Conservation (phyloP, 2,113 vertebrate genomes). For the Rhea pennata region DNA sequence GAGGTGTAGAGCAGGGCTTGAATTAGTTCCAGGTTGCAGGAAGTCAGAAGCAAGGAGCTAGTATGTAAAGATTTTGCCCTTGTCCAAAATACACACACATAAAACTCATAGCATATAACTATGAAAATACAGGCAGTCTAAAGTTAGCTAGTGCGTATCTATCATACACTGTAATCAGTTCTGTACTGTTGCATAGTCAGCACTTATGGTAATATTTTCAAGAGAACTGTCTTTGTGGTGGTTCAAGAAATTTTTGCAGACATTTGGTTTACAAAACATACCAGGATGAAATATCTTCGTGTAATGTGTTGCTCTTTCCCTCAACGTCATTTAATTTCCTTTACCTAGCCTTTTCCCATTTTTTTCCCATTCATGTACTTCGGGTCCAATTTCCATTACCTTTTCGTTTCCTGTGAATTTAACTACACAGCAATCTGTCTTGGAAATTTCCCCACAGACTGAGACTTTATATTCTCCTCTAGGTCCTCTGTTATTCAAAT, state of each 20-base stretch:
- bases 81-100: neutral
- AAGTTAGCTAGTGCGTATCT: accelerated
- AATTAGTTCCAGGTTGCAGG: neutral
- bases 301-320: neutral
- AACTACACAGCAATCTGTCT: neutral
- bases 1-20: neutral
- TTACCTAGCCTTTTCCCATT: neutral
- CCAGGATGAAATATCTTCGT: neutral
- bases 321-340: neutral
- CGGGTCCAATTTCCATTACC: neutral
- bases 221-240: neutral
- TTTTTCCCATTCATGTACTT: neutral
- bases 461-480: neutral
- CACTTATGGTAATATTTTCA: neutral
- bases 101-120: neutral
- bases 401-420: neutral
- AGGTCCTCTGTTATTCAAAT: neutral
- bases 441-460: neutral
- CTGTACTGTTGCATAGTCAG: neutral
- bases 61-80: neutral
- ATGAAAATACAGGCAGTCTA: neutral
- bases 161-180: neutral
- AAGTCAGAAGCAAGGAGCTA: neutral
- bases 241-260: neutral
- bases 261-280: neutral